These are phyloP conservation scores for Podilymbus podiceps DNA, from an alignment of 2,113 vertebrate genomes.

Conservation along the genomic window DNA sequence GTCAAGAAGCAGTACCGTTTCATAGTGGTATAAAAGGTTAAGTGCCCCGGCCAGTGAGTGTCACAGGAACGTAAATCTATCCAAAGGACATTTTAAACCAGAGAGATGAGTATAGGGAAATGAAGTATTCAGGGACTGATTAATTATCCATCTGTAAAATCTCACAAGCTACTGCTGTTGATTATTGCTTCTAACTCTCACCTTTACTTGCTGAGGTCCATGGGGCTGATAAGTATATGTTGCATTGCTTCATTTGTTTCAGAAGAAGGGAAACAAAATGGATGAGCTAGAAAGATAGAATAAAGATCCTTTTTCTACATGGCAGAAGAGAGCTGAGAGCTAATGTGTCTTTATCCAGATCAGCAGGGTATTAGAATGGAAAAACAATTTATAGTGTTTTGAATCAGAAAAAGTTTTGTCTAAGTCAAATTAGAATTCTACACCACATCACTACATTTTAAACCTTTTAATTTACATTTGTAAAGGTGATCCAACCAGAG, in stretches of 20 bases:
- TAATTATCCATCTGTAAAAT: conserved; percentile 2
- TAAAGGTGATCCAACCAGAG: neutral
- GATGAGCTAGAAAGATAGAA: neutral
- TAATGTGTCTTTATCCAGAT: neutral
- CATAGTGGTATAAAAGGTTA: neutral
- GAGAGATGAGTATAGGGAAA: neutral
- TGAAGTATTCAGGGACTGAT: neutral
- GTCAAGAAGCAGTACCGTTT: neutral
- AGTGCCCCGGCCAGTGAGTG: neutral
- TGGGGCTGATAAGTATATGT: neutral
- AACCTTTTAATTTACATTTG: conserved; percentile 8
- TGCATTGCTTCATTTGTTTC: neutral
- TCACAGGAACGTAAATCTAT: neutral
- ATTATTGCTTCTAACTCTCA: neutral
- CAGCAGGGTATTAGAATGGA: neutral
- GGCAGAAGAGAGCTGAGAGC: neutral
- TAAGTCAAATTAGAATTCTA: conserved; percentile 8
- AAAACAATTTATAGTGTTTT: neutral
- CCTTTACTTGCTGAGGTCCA: neutral
- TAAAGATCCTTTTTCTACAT: neutral
- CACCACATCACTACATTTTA: neutral
- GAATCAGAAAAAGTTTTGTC: neutral
- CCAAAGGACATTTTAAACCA: neutral
- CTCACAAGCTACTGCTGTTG: neutral
- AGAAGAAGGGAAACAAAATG: neutral